Conservation (phyloP, 2,888 invertebrate genomes). For the Trilocha varians region DNA sequence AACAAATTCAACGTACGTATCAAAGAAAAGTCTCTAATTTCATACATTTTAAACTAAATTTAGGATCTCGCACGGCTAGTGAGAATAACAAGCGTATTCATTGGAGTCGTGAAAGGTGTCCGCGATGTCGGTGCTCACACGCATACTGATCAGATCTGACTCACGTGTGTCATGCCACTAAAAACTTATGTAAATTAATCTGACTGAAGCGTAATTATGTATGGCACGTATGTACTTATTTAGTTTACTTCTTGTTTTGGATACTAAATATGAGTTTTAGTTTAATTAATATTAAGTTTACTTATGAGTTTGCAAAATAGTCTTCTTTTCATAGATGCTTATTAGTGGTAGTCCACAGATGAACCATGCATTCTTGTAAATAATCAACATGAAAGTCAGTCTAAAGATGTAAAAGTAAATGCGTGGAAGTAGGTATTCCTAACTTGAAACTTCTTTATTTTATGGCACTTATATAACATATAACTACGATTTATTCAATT, state of each 20-base stretch:
- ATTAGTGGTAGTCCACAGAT: no score
- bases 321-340: no score
- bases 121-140: conserved; percentile 3
- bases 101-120: conserved; percentile 10
- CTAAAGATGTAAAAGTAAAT: no score
- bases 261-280: not conserved
- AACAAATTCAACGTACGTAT: not conserved
- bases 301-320: no score
- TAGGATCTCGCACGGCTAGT: not conserved
- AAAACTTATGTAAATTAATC: conserved; percentile 67
- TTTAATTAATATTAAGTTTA: no score
- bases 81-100: not conserved
- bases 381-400: no score
- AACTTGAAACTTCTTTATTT: no score
- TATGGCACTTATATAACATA: no score
- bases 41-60: not conserved
- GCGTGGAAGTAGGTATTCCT: no score
- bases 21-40: not conserved
- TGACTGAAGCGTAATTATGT: conserved; percentile 47
- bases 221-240: conserved; percentile 49
- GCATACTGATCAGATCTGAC: conserved; percentile 43
- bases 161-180: conserved; percentile 68
- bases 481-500: no score
- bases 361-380: no score
- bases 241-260: conserved; percentile 32